These are phyloP conservation scores for Ophion ventricosus DNA, from an alignment of 2,888 invertebrate species.

Conservation along the genomic window DNA sequence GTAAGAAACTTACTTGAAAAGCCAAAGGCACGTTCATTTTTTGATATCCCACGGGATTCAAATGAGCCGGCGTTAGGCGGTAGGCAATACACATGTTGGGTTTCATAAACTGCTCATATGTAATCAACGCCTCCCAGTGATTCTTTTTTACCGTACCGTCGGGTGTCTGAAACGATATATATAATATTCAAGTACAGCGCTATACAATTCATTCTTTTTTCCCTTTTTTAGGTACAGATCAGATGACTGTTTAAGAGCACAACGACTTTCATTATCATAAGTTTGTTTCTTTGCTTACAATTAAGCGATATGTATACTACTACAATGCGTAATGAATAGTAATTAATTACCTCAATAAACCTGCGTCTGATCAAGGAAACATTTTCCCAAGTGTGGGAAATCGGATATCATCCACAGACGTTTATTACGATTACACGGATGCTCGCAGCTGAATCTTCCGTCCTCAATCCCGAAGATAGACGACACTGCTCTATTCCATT, in stretches of 20 bases:
- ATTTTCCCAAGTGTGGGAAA: slow-evolving; percentile 63
- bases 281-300: no score
- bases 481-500: slow-evolving; percentile 73
- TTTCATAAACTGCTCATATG: no score
- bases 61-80: slow-evolving; percentile 12
- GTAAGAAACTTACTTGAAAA: neutral
- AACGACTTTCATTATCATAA: no score
- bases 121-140: no score
- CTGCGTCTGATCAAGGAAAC: no score
- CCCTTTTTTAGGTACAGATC: no score
- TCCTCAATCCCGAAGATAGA: slow-evolving; percentile 64
- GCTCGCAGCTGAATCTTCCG: slow-evolving; percentile 65
- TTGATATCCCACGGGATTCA: slow-evolving; percentile 16
- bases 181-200: no score
- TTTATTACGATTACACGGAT: slow-evolving; percentile 63
- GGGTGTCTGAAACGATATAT: neutral
- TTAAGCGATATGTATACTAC: no score
- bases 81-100: neutral
- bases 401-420: slow-evolving; percentile 71
- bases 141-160: no score
- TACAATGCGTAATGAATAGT: slow-evolving; percentile 59
- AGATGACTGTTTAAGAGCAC: no score
- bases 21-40: slow-evolving; percentile 27
- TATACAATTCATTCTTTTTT: no score
- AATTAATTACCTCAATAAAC: slow-evolving; percentile 61